phyloP scores from a whole-genome alignment of 2,888 invertebrate species.

The Apomyelois bistriatella region DNA sequence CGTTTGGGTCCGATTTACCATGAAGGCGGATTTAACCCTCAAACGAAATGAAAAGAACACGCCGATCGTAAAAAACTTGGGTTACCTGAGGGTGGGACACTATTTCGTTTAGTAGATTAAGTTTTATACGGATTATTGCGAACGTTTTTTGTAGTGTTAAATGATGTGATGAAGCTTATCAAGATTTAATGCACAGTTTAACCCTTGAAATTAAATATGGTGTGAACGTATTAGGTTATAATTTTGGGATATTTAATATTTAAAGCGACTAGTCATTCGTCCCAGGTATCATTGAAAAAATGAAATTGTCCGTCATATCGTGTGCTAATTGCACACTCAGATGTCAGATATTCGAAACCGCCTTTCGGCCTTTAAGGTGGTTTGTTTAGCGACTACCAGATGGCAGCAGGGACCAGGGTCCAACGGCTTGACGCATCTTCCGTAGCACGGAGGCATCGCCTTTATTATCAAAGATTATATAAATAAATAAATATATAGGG shows the following conservation, averaged over 20 bases:
- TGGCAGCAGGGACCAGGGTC: too few relatives aligned
- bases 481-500: too few relatives aligned
- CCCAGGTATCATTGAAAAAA: too few relatives aligned
- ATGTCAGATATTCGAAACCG: too few relatives aligned
- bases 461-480: too few relatives aligned
- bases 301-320: too few relatives aligned
- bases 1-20: constrained; percentile 51
- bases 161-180: constrained; percentile 5
- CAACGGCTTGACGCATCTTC: too few relatives aligned
- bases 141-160: constrained; percentile 10
- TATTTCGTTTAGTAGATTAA: constrained; percentile 39
- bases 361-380: too few relatives aligned
- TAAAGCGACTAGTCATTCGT: too few relatives aligned
- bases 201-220: constrained; percentile 17
- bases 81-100: constrained; percentile 46
- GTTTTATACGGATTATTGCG: constrained; percentile 32
- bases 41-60: constrained; percentile 40
- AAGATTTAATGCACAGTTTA: constrained; percentile 10
- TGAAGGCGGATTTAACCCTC: constrained; percentile 63
- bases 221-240: constrained; percentile 15
- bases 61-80: constrained; percentile 43
- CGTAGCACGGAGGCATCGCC: too few relatives aligned
- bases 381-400: too few relatives aligned
- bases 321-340: too few relatives aligned
- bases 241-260: background rate